Percentiles rank a stretch among this genome's conserved stretches.
Conservation (phyloP, 2,888 invertebrate genomes). For the Pollenia angustigena region DNA sequence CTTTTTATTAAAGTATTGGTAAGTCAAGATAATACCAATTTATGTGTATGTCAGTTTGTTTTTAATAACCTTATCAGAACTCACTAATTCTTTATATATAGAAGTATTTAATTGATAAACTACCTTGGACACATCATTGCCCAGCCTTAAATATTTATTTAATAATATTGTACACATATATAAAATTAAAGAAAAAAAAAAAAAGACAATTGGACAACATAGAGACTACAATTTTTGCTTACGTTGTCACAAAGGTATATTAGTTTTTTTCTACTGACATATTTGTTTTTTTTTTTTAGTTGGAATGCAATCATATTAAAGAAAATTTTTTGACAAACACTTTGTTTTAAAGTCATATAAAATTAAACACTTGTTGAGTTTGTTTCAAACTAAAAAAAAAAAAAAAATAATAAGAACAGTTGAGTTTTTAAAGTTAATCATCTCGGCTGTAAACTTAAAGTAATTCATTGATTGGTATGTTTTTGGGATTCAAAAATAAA, state of each 20-base stretch:
- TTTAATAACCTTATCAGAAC: constrained; percentile 44
- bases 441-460: background rate
- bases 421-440: constrained; percentile 23
- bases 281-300: constrained; percentile 21
- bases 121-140: constrained; percentile 23
- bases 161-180: background rate
- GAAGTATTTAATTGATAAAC: constrained; percentile 50
- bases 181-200: background rate
- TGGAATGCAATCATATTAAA: constrained; percentile 31
- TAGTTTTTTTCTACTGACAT: background rate
- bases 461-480: constrained; percentile 47
- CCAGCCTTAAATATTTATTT: constrained; percentile 13
- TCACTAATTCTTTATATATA: background rate
- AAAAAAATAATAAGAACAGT: background rate
- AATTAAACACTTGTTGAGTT: constrained; percentile 1
- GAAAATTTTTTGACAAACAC: constrained; percentile 10
- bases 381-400: background rate
- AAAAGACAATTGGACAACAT: constrained; percentile 20
- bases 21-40: constrained; percentile 16
- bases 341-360: constrained; percentile 34
- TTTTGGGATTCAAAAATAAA: background rate
- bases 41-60: background rate
- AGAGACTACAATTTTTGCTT: constrained; percentile 45
- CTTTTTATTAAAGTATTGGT: background rate
- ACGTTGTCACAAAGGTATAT: constrained; percentile 56